A percentile compares a stretch with the other conserved stretches of the same genome.
Evolutionary conservation across 2,888 invertebrate genomes (phyloP).

Genomic region (Myathropa florea): DNA sequence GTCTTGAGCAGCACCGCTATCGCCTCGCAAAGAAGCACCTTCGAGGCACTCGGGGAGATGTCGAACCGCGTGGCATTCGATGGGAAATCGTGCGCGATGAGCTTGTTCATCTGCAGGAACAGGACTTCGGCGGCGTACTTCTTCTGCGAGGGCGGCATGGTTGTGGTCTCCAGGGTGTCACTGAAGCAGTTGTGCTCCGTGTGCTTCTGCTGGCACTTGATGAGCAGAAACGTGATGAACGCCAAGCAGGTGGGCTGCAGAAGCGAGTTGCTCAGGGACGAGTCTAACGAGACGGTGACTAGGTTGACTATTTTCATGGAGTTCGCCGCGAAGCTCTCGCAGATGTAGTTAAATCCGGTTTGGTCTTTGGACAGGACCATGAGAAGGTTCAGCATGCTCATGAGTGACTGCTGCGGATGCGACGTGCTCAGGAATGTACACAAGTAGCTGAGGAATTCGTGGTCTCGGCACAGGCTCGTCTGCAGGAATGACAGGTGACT

Average conservation of each 20-base stretch:
- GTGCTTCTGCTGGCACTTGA: slow-evolving; percentile 73
- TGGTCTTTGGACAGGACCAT: slow-evolving; percentile 75
- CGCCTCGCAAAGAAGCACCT: slow-evolving; percentile 75
- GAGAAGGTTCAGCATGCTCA: slow-evolving; percentile 63
- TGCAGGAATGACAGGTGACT: slow-evolving; percentile 74
- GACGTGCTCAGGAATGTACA: slow-evolving; percentile 54
- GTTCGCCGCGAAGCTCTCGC: slow-evolving; percentile 71
- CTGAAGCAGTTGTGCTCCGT: slow-evolving; percentile 61
- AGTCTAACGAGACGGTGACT: slow-evolving; percentile 72
- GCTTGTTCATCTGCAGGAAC: slow-evolving; percentile 72
- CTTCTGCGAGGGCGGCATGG: not conserved
- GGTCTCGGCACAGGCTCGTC: slow-evolving; percentile 76
- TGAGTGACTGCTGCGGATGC: slow-evolving; percentile 59
- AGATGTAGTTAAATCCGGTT: slow-evolving; percentile 73
- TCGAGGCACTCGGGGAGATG: slow-evolving; percentile 67
- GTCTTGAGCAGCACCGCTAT: slow-evolving; percentile 76
- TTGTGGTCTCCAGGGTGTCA: slow-evolving; percentile 58
- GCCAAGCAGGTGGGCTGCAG: slow-evolving; percentile 74
- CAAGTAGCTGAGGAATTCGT: slow-evolving; percentile 62
- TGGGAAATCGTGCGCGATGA: slow-evolving; percentile 74
- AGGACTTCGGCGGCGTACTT: slow-evolving; percentile 67
- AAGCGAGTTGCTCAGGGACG: slow-evolving; percentile 45
- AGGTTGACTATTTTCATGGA: slow-evolving; percentile 71
- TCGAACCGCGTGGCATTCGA: slow-evolving; percentile 73
- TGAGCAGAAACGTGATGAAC: slow-evolving; percentile 73